A percentile compares a stretch with the other conserved stretches of the same genome.
Conservation (phyloP, 2,113 vertebrate genomes). For the Myanophis thanlyinensis region DNA sequence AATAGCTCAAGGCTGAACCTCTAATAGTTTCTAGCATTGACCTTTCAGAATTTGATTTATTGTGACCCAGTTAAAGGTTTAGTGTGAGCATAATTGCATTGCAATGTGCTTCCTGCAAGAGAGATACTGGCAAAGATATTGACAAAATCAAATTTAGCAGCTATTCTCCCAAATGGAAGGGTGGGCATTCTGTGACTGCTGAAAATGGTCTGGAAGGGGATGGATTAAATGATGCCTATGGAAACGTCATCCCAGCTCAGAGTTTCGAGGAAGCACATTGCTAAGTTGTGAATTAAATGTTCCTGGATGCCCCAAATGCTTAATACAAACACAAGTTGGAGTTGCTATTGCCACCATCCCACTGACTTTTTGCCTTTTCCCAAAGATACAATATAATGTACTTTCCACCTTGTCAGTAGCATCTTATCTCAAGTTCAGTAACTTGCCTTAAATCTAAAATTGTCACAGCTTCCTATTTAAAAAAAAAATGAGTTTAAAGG, state of each 20-base stretch:
- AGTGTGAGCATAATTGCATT: constrained; percentile 18
- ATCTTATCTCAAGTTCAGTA: background rate
- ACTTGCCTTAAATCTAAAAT: background rate
- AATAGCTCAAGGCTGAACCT: constrained; percentile 10
- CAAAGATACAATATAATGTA: background rate
- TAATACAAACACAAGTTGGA: background rate
- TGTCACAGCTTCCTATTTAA: background rate
- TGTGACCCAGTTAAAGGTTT: constrained; percentile 32
- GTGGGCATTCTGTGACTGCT: background rate
- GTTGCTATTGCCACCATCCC: too few relatives aligned
- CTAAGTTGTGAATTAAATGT: background rate
- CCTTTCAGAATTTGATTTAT: constrained; percentile 34
- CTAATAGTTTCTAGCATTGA: constrained; percentile 20
- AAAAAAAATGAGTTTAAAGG: too few relatives aligned
- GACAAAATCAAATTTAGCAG: constrained; percentile 17
- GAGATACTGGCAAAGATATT: constrained; percentile 14
- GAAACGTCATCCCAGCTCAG: background rate
- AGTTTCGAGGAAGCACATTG: background rate
- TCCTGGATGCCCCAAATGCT: background rate
- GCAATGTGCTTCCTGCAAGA: constrained; percentile 15
- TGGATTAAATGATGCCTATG: background rate
- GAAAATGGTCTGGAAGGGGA: background rate
- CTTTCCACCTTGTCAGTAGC: background rate
- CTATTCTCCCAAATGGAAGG: background rate
- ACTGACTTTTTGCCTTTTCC: background rate